These are phyloP conservation scores for Brachyhypopomus gauderio DNA, from an alignment of 2,113 vertebrate genomes.

Conservation along the genomic window DNA sequence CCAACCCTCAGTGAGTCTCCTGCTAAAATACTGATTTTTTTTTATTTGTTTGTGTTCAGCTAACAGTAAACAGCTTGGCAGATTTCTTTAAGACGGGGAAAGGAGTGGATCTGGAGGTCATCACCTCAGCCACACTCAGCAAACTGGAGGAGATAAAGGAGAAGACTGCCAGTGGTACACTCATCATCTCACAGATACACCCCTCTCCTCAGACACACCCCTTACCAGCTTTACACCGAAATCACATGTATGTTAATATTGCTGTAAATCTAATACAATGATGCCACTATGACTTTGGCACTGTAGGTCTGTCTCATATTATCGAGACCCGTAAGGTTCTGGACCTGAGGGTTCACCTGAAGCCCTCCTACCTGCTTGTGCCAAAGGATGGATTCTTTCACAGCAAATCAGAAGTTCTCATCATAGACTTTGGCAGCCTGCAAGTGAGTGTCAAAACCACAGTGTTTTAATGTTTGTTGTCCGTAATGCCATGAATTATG, in stretches of 20 bases:
- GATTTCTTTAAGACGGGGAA: conserved; percentile 89
- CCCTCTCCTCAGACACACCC: not conserved
- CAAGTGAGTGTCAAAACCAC: conserved; percentile 72
- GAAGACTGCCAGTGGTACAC: conserved; percentile 86
- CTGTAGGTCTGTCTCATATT: conserved; percentile 86
- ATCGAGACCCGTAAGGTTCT: conserved; percentile 94
- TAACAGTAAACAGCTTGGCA: conserved; percentile 86
- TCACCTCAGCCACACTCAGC: conserved; percentile 89
- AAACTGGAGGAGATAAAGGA: conserved; percentile 97
- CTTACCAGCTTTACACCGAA: not conserved
- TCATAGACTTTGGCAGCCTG: conserved; percentile 92
- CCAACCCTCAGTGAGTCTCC: too few species aligned
- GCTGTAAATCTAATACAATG: too few species aligned
- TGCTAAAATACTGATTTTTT: not conserved
- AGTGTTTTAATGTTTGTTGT: not conserved
- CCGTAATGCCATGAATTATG: not conserved
- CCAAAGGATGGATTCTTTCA: conserved; percentile 87
- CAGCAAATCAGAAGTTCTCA: conserved; percentile 80
- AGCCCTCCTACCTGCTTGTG: conserved; percentile 91
- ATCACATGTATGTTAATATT: too few species aligned
- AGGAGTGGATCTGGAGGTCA: conserved; percentile 86
- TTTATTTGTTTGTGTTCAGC: conserved; percentile 64
- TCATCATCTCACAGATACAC: too few species aligned
- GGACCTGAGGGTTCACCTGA: conserved; percentile 87
- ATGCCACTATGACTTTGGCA: too few species aligned